Evolutionary conservation across 2,113 vertebrate genomes (phyloP).

Genomic region (Meriones unguiculatus): DNA sequence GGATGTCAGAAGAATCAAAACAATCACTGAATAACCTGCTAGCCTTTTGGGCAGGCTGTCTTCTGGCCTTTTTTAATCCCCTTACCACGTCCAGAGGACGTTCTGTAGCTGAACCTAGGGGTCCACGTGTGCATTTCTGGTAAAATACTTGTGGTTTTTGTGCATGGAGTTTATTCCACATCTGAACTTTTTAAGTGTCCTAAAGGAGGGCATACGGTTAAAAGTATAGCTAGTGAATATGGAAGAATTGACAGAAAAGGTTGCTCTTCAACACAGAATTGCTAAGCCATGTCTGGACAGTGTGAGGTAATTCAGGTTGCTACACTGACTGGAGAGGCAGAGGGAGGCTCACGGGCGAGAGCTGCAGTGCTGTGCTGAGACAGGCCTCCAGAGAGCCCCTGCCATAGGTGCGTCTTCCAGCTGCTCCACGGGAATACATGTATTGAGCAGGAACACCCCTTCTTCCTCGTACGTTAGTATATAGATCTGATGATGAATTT

Average conservation of each 20-base stretch:
- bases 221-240: neutral
- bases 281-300: neutral
- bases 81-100: neutral
- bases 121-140: neutral
- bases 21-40: neutral
- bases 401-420: too few species aligned
- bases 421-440: neutral
- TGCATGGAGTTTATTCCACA: too few species aligned
- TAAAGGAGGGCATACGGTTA: neutral
- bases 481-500: neutral
- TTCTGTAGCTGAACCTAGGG: neutral
- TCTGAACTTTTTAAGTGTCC: too few species aligned
- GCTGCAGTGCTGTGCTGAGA: neutral
- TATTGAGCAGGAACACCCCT: neutral
- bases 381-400: neutral
- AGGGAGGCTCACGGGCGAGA: neutral
- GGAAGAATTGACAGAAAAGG: neutral
- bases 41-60: constrained; percentile 42
- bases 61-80: neutral
- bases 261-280: too few species aligned
- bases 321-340: neutral
- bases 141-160: neutral
- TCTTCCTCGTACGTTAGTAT: constrained; percentile 1
- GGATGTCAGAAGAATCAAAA: constrained; percentile 14
- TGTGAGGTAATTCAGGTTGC: neutral